Evolutionary conservation across 2,797 vertebrate species (phyloP), one percentile per base, ranked within the genome.

Genomic region (Melanotaenia trifasciata): DNA sequence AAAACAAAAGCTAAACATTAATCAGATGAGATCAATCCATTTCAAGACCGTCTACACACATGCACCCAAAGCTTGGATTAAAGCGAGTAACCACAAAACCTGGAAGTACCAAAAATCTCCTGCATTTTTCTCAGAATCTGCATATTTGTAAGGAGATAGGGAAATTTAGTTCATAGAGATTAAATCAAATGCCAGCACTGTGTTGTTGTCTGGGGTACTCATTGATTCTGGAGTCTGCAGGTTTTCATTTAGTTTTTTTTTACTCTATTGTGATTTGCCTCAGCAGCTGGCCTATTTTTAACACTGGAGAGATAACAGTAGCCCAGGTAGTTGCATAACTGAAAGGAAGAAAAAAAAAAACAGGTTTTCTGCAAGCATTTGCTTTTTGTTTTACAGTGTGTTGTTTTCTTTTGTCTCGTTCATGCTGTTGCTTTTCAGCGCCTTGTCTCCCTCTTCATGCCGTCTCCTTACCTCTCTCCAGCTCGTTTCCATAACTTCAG

Each of bases 231-330:
- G 64, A 16, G 76, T 56, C 58, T 58, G 70, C 74, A 60, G 69
- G 68, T 62, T 77, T 66, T 76, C 83, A 35, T 79, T 83, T 72
- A 30, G 30, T 30, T 13, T 13, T 12, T 35, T 38, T 14, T 16
- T 16, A 61, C 80, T 76, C 16, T 57, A 74, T 79, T 72, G 61
- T 77, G 73, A 85, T 89, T 86, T 70, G 79, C 78, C 64, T 83
- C 53, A 50, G 84, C 84, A 84, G 74, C 74, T 13, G 24, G 38
- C 47, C 73, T 88, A 87, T 88, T 86, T 91, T 90, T 84, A 86
- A 78, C 67, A 70, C 58, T 43, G 59, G 70, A 73, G 76, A 67
- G 66, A 72, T 69, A 70, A 68, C 62, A 14, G 76, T 66, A 66
- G 65, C 71, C 71, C 68, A 78, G 50, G 73, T 2, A 1, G 78